Percentiles rank a stretch among this genome's conserved stretches.
Conservation (phyloP, 2,113 vertebrate species). For the Ariopsis seemanni region DNA sequence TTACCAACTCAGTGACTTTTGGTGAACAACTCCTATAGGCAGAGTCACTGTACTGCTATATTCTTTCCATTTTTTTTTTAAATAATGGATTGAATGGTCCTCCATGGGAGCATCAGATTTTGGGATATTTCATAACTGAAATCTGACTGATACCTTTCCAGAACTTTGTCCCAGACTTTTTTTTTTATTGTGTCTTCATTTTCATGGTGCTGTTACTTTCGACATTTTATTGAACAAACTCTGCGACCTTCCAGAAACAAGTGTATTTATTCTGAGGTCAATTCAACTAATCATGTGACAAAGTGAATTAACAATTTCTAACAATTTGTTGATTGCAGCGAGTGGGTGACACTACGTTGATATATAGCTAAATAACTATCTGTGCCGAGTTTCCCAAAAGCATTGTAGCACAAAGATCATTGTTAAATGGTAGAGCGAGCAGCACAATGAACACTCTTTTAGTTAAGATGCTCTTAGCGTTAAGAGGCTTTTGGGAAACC, state of each 20-base stretch:
- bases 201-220: neutral
- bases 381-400: too few relatives aligned
- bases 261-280: neutral
- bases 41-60: neutral
- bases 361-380: neutral
- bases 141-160: neutral
- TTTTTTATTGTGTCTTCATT: neutral
- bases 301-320: neutral
- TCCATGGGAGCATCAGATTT: neutral
- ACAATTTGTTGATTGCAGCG: neutral
- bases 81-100: neutral
- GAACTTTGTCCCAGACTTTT: neutral
- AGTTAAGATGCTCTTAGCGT: too few relatives aligned
- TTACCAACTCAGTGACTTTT: neutral
- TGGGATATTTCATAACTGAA: neutral
- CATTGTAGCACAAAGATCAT: too few relatives aligned
- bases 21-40: neutral
- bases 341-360: neutral
- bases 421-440: too few relatives aligned
- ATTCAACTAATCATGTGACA: neutral
- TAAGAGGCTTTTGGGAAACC: too few relatives aligned
- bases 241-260: neutral
- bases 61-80: neutral
- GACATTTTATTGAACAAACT: neutral
- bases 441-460: too few relatives aligned